Base-by-base conservation (phyloP, 1,140 invertebrate species). In the Drusus annulatus region DNA sequence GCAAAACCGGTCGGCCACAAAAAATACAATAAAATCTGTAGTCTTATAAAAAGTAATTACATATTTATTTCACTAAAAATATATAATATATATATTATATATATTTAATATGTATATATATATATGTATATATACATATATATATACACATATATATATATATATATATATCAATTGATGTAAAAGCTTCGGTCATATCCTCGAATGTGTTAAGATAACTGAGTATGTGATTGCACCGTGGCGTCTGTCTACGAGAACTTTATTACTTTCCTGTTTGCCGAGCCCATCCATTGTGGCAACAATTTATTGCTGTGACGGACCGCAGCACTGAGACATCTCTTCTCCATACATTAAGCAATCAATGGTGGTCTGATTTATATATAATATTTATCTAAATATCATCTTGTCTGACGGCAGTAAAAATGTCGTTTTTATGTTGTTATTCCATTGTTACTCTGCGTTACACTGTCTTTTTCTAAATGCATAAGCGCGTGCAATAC, bases 251-350 rank as follows among this genome's bases (percentile, higher is more conserved):
- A 78, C 63, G 28, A 31, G 50, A 50, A 54, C 69, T 69, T 78
- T 78, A 69, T 68, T 51, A 69, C 62, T 56, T 69, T 78, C 76
- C 62, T 78, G 62, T 78, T 56, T 68, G 25, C 28, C 31, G 69
- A 56, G 31, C 31, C 68, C 60, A 63, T 28, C 19, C 16, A 63
- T 25, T 63, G 6, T 25, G 21, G 1, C 23, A 63, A 63, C 23
- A 63, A 63, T 36, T 63, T 63, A 25, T 63, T 63, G 19, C 25
- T 63, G 60, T 63, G 60, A 63, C 54, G 54, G 17, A 58, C 7
- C 52, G 54, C 54, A 36, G 6, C 31, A 36, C 31, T 4, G 31
- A 36, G 31, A 36, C 5, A 36, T 36, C 2, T 36, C 5, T 6
- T 8, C 31, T 36, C 31, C 31, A 36, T 36, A 7, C 31, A 36